These are phyloP conservation scores for Aphrocallistes beatrix DNA, from an alignment of 37 sponge, comb jelly and placozoan genomes.

Conservation along the genomic window DNA sequence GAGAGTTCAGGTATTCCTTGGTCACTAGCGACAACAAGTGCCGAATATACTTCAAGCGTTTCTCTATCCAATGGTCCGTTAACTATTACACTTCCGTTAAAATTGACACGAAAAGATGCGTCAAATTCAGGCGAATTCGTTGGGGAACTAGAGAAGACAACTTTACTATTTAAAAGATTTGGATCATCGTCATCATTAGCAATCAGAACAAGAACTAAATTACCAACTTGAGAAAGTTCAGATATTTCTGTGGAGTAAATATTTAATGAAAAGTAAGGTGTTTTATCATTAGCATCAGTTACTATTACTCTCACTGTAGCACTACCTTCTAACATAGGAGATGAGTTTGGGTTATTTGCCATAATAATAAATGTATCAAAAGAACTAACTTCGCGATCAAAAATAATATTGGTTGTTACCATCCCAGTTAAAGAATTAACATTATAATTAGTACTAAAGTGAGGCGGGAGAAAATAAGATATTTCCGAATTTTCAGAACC, in stretches of 20 bases:
- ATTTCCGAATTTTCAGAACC: background rate
- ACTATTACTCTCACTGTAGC: background rate
- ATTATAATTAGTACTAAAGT: background rate
- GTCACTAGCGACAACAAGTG: background rate
- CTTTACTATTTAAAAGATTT: background rate
- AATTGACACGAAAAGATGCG: background rate
- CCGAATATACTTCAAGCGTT: background rate
- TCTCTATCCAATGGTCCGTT: slow-evolving; percentile 17
- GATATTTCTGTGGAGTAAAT: background rate
- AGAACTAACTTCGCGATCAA: background rate
- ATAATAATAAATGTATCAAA: background rate
- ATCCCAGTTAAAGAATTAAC: background rate
- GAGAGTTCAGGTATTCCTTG: background rate
- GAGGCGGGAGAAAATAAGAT: background rate
- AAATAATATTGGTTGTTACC: background rate
- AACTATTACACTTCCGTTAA: background rate
- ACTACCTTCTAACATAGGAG: background rate
- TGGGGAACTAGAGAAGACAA: background rate
- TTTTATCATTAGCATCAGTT: background rate
- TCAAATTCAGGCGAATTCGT: background rate
- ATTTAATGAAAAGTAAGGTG: background rate
- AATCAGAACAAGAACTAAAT: background rate
- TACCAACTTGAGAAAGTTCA: background rate
- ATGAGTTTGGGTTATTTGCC: background rate
- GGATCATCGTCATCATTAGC: background rate